Base-by-base conservation (phyloP, 2,888 invertebrate genomes). In the Deroplatys truncata region DNA sequence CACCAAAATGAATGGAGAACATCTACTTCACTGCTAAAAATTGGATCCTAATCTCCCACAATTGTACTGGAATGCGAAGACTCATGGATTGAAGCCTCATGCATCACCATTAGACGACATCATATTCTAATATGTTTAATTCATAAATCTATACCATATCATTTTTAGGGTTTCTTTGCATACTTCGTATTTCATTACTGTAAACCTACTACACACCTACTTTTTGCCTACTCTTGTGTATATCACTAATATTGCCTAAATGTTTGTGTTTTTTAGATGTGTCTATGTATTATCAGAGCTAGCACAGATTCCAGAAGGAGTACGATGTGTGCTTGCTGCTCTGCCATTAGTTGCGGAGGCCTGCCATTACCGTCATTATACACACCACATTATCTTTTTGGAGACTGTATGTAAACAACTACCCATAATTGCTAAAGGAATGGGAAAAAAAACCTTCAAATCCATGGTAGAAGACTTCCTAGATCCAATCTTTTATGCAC, bases 371-470 rank as follows among this genome's bases (percentile, higher is more conserved):
- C 92, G 92, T 82, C 94, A 94, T 91, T 95, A 94, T 92, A 92
- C 94, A 9, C 94, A 94, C 85, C 94, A 95, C 92, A 92, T 94
- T 28, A 92, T 92, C 86, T 92, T 94, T 89, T 92, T 94, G 88
- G 95, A 95, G 92, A 94, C 94, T 3, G 91, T 95, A 1, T 94
- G 94, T 92, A 94, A 94, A 92, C 93, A 93, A 92, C 91, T 95
- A 31, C 94, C 94, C 28, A 92, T 92, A 49, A 92, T 95, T 56
- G 94, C 93, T 82, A 93, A 93, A 91, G 93, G 93, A 15, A 91
- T 95, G 84, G 94, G 94, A 28, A 95, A 95, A 91, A 92, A 93
- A 90, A 92, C 92, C n/a, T 95, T 95, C 92, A 95, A 95, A 91
- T 92, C 92, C 89, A 92, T 94, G 89, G 91, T 94, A 87, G 94